Conservation (phyloP, 2,797 vertebrate species). For the Ptychobarbus kaznakovi region DNA sequence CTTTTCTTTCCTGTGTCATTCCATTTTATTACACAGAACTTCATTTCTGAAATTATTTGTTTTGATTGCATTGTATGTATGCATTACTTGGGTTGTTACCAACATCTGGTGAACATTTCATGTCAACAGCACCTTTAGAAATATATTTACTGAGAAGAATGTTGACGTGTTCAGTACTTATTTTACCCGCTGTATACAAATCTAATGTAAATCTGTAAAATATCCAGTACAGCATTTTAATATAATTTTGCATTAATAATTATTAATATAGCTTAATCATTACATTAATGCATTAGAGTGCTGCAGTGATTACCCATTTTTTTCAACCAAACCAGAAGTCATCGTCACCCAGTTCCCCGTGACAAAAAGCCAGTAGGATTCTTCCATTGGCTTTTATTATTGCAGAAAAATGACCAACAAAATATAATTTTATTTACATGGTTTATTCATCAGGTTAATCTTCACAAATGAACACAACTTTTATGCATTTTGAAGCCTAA, state of each 20-base stretch:
- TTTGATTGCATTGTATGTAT: too few relatives aligned
- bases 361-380: not conserved
- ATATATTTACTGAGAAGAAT: too few relatives aligned
- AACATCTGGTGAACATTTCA: too few relatives aligned
- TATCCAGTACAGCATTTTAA: not conserved
- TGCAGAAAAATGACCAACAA: not conserved
- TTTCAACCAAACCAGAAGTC: not conserved
- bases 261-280: not conserved
- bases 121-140: too few relatives aligned
- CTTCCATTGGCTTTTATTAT: not conserved
- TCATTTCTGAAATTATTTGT: too few relatives aligned
- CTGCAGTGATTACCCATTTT: not conserved
- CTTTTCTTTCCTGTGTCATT: too few relatives aligned
- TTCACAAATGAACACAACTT: not conserved
- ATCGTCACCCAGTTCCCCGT: not conserved
- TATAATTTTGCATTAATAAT: not conserved
- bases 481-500: not conserved
- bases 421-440: not conserved
- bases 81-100: too few relatives aligned
- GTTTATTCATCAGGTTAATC: not conserved
- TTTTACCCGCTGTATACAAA: not conserved
- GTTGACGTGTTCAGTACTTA: too few relatives aligned
- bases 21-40: too few relatives aligned
- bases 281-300: not conserved
- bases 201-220: not conserved